A percentile compares a stretch with the other conserved stretches of the same genome.
Evolutionary conservation across 1,140 invertebrate species (phyloP).

Genomic region (Polypedilum vanderplanki): DNA sequence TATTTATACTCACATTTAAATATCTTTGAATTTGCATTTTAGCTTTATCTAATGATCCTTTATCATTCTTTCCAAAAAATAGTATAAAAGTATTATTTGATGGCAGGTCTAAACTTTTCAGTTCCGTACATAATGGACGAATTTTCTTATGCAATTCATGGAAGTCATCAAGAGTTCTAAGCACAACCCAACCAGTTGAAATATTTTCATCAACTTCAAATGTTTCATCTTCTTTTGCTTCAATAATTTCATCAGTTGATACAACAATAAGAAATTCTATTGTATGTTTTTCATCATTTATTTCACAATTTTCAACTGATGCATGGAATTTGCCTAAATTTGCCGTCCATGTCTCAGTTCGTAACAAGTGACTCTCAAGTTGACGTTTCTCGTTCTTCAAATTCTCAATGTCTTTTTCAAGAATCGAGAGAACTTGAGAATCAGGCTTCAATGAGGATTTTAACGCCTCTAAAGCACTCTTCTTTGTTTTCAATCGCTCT

Average conservation of each 20-base stretch:
- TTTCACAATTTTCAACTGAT: conserved; percentile 69
- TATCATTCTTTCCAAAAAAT: conserved; percentile 71
- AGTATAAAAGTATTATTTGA: conserved; percentile 65
- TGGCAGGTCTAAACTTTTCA: conserved; percentile 74
- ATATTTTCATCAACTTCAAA: conserved; percentile 51
- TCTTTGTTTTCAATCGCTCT: conserved; percentile 70
- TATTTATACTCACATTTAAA: conserved; percentile 58
- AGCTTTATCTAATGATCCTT: conserved; percentile 69
- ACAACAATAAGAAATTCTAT: conserved; percentile 77
- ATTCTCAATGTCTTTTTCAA: conserved; percentile 75
- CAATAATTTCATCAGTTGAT: conserved; percentile 55
- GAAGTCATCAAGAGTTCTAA: conserved; percentile 74
- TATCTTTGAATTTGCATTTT: conserved; percentile 78
- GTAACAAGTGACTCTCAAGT: conserved; percentile 72
- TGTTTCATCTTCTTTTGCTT: conserved; percentile 25
- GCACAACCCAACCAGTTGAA: conserved; percentile 74
- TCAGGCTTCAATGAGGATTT: conserved; percentile 67
- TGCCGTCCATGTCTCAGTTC: conserved; percentile 82
- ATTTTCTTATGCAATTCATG: conserved; percentile 75
- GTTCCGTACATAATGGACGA: conserved; percentile 66
- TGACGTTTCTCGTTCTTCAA: conserved; percentile 68
- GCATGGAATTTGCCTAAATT: conserved; percentile 80
- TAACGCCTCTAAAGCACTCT: conserved; percentile 69
- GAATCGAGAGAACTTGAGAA: conserved; percentile 62
- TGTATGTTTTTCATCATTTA: conserved; percentile 69